These are phyloP conservation scores for Tupiocoris notatus DNA, from an alignment of 2,888 invertebrate genomes.

Conservation along the genomic window DNA sequence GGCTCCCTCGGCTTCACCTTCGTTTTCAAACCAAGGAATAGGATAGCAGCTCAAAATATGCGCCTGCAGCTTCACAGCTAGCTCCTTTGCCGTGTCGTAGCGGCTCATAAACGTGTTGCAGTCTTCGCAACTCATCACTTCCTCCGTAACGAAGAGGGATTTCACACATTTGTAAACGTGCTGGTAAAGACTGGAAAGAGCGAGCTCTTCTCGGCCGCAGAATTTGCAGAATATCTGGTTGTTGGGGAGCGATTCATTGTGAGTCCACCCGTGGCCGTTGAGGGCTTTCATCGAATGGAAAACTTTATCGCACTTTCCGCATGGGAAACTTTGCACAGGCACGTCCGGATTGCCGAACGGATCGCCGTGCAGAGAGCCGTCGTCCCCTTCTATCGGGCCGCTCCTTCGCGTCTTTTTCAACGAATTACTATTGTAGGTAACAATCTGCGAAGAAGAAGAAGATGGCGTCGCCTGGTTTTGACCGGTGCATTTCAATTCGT, in stretches of 20 bases:
- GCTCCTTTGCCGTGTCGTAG: constrained; percentile 34
- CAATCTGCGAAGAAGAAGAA: background rate
- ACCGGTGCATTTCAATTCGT: constrained; percentile 35
- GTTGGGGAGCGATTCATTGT: constrained; percentile 7
- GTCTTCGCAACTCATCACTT: constrained; percentile 29
- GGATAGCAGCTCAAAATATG: constrained; percentile 36
- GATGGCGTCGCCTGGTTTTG: background rate
- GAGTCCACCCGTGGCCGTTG: constrained; percentile 31
- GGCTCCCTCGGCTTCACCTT: constrained; percentile 22
- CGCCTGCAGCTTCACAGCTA: constrained; percentile 22
- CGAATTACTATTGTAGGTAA: background rate
- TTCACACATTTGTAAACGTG: constrained; percentile 36
- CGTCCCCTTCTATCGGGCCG: constrained; percentile 8
- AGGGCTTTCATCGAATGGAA: constrained; percentile 44
- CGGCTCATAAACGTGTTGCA: constrained; percentile 33
- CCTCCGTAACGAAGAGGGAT: constrained; percentile 27
- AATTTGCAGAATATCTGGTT: constrained; percentile 35
- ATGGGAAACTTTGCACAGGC: constrained; percentile 15
- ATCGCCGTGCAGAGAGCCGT: background rate
- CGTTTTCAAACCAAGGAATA: constrained; percentile 24
- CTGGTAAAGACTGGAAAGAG: constrained; percentile 10
- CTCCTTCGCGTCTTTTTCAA: constrained; percentile 33
- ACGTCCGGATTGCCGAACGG: background rate
- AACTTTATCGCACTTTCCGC: constrained; percentile 28
- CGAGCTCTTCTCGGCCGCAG: constrained; percentile 23